Evolutionary conservation across 2,797 vertebrate species (phyloP).

Genomic region (Anabas testudineus): DNA sequence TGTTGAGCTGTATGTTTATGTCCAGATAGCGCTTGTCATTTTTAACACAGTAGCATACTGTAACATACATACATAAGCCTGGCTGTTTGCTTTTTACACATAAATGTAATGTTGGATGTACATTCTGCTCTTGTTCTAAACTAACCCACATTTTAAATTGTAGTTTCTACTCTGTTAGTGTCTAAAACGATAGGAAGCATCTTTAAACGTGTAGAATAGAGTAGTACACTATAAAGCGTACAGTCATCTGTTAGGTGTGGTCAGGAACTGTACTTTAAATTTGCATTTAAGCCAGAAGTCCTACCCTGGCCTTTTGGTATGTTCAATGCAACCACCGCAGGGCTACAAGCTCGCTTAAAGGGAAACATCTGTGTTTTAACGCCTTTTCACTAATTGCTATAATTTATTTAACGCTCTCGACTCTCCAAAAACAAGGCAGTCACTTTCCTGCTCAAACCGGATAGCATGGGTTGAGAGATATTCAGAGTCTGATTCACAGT

Average conservation of each 20-base stretch:
- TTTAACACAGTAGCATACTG: too few species aligned
- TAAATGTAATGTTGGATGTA: not conserved
- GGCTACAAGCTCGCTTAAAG: slow-evolving; percentile 23
- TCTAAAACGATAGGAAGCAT: not conserved
- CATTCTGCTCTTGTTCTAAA: too few species aligned
- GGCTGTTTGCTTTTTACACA: too few species aligned
- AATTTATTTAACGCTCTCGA: slow-evolving; percentile 45
- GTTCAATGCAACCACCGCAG: not conserved
- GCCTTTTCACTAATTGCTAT: slow-evolving; percentile 43
- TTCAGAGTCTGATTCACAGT: slow-evolving; percentile 24
- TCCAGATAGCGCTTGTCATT: too few species aligned
- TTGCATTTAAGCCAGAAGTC: not conserved
- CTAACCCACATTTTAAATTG: too few species aligned
- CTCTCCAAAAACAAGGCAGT: slow-evolving; percentile 18
- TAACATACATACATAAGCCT: too few species aligned
- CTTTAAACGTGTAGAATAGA: not conserved
- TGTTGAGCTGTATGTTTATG: too few species aligned
- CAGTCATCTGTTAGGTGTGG: not conserved
- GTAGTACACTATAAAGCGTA: not conserved
- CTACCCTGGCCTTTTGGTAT: slow-evolving; percentile 6
- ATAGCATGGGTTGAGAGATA: slow-evolving; percentile 1
- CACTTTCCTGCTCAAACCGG: slow-evolving; percentile 17
- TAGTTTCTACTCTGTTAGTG: not conserved
- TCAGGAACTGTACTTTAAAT: not conserved
- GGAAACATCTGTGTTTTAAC: slow-evolving; percentile 32